Evolutionary conservation across 2,797 vertebrate genomes (phyloP).

Genomic region (Acipenser oxyrinchus): DNA sequence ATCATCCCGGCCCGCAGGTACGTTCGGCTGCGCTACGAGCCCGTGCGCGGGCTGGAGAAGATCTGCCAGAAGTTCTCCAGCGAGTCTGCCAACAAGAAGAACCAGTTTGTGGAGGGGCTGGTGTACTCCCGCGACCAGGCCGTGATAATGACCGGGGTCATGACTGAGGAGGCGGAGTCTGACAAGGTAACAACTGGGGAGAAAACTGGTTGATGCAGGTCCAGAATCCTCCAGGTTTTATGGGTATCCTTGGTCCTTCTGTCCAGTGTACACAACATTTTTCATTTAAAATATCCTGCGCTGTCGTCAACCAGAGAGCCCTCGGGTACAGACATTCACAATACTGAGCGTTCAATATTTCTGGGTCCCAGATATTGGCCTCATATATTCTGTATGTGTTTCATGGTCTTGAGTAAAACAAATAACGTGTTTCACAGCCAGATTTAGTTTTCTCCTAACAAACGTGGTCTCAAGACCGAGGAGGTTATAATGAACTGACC

Average conservation of each 20-base stretch:
- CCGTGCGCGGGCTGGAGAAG: constrained; percentile 73
- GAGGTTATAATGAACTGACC: too few relatives aligned
- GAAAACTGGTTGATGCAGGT: too few relatives aligned
- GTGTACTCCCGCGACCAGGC: constrained; percentile 79
- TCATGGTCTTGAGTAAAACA: too few relatives aligned
- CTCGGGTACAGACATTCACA: background rate
- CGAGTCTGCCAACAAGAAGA: constrained; percentile 74
- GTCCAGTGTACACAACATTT: background rate
- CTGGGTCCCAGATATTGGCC: too few relatives aligned
- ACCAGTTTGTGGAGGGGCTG: constrained; percentile 88
- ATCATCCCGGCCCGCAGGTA: constrained; percentile 86
- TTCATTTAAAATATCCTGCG: constrained; percentile 6
- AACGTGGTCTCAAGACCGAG: too few relatives aligned
- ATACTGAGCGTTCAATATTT: too few relatives aligned
- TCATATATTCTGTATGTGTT: too few relatives aligned
- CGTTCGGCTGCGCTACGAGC: constrained; percentile 75
- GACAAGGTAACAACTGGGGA: constrained; percentile 64
- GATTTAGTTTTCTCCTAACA: too few relatives aligned
- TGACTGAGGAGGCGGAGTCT: constrained; percentile 76
- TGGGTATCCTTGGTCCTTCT: too few relatives aligned
- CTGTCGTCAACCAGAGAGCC: background rate
- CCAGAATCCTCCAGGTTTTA: too few relatives aligned
- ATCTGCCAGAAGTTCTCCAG: constrained; percentile 78
- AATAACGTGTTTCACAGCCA: too few relatives aligned
- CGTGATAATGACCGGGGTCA: constrained; percentile 88